Conservation (phyloP, 2,888 invertebrate species). For the Cotesia congregata region DNA sequence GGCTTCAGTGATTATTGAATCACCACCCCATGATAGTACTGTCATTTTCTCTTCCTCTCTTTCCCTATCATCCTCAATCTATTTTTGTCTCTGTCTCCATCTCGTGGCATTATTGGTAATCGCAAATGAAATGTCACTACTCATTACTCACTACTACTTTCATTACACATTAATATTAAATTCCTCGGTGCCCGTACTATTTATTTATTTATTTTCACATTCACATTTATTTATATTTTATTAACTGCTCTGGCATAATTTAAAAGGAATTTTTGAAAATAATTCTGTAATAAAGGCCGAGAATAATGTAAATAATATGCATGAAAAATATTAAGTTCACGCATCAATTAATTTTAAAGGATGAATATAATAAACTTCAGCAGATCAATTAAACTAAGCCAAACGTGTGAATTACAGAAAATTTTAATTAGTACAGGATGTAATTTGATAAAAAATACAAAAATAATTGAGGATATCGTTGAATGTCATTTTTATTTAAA, state of each 20-base stretch:
- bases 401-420: no score
- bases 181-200: neutral
- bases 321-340: no score
- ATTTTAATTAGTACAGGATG: no score
- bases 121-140: neutral
- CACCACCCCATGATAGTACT: slow-evolving; percentile 46
- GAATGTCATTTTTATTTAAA: no score
- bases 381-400: no score
- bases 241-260: neutral
- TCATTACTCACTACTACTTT: neutral
- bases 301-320: no score
- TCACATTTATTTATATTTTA: neutral
- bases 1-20: slow-evolving; percentile 47
- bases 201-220: neutral
- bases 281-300: no score
- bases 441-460: no score
- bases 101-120: neutral
- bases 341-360: no score
- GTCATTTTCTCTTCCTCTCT: neutral
- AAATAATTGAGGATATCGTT: no score
- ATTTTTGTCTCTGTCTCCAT: neutral
- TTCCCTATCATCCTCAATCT: neutral
- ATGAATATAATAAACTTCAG: no score
- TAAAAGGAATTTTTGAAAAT: neutral
- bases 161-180: neutral